Percentiles rank a stretch among this genome's conserved stretches.
These are phyloP conservation scores for Dromiciops gliroides DNA, from an alignment of 2,113 vertebrate species.

Conservation along the genomic window DNA sequence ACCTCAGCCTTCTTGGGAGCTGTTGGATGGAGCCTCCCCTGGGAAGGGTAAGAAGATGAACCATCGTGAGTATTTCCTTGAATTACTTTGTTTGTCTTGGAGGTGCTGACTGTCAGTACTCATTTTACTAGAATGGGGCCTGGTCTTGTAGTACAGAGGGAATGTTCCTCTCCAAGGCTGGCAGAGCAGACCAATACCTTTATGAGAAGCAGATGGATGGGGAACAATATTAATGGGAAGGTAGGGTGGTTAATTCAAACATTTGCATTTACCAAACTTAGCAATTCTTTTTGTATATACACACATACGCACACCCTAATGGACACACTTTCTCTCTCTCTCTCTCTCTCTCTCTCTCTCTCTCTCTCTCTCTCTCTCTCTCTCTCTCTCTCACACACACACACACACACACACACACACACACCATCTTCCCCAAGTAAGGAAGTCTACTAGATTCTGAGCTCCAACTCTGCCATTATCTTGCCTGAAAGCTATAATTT, in stretches of 20 bases:
- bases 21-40: background rate
- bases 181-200: background rate
- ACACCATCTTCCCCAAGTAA: background rate
- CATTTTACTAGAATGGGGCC: background rate
- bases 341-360: no score
- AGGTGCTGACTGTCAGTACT: background rate
- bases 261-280: background rate
- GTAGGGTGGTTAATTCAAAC: background rate
- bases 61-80: background rate
- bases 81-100: slow-evolving; percentile 1
- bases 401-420: background rate
- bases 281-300: background rate
- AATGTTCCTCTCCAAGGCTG: background rate
- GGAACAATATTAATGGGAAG: background rate
- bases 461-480: no score
- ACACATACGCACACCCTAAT: background rate
- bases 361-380: no score
- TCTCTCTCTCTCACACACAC: no score
- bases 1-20: background rate
- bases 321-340: no score
- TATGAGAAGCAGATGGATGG: background rate
- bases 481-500: background rate
- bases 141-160: background rate
- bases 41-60: background rate
- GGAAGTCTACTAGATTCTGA: no score